Evolutionary conservation across 1,140 invertebrate species (phyloP).

Genomic region (Aplysia californica): DNA sequence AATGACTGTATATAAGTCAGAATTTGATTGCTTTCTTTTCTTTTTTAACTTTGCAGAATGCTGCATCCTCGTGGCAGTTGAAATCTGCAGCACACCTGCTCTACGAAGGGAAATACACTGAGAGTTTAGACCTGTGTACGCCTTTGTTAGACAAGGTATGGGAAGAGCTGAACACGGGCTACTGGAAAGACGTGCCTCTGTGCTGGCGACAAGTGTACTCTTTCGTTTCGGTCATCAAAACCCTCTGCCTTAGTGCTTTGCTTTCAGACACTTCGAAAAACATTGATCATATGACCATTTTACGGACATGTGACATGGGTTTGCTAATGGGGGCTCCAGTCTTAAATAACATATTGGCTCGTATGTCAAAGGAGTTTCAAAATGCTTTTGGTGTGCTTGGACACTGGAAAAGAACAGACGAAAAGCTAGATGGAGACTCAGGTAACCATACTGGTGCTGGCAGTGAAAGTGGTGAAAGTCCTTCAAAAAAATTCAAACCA

Average conservation of each 20-base stretch:
- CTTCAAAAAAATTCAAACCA: too few species aligned
- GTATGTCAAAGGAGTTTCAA: slow-evolving; percentile 48
- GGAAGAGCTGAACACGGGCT: slow-evolving; percentile 85
- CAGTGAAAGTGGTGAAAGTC: background rate
- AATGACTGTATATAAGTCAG: too few species aligned
- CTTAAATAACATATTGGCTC: slow-evolving; percentile 65
- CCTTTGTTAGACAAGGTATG: slow-evolving; percentile 78
- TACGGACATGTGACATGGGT: slow-evolving; percentile 83
- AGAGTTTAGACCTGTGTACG: slow-evolving; percentile 40
- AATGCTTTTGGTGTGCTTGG: slow-evolving; percentile 28
- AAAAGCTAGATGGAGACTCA: background rate
- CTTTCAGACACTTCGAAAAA: slow-evolving; percentile 31
- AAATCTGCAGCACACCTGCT: too few species aligned
- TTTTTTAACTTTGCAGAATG: too few species aligned
- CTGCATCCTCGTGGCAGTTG: too few species aligned
- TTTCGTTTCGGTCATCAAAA: slow-evolving; percentile 70
- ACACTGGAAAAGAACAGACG: background rate
- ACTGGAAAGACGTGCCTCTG: slow-evolving; percentile 82
- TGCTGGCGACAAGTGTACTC: slow-evolving; percentile 70
- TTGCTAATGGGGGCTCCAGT: slow-evolving; percentile 82
- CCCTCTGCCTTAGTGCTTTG: slow-evolving; percentile 46
- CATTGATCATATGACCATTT: slow-evolving; percentile 67
- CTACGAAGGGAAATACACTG: slow-evolving; percentile 18
- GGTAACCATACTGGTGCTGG: background rate
- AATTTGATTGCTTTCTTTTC: too few species aligned